Conservation (phyloP, 92 coral and sea anemone species). For the Parazoanthus darwini region DNA sequence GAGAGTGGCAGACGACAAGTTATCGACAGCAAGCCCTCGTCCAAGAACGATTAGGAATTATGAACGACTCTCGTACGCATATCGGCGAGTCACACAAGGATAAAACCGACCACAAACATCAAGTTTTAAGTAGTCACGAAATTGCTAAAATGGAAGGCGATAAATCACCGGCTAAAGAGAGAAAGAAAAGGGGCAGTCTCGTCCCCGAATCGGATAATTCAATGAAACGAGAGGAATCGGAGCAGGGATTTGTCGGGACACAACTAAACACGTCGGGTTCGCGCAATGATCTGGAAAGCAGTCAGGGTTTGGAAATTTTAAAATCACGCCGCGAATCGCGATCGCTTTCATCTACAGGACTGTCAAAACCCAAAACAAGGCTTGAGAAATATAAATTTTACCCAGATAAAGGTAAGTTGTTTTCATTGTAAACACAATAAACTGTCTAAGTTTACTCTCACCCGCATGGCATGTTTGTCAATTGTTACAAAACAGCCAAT, state of each 20-base stretch:
- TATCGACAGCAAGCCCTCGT: slow-evolving; percentile 89
- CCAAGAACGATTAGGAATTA: slow-evolving; percentile 65
- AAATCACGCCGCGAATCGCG: slow-evolving; percentile 43
- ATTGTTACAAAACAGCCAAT: neutral
- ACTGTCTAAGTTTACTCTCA: neutral
- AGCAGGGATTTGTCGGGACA: slow-evolving; percentile 3
- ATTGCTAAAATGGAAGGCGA: slow-evolving; percentile 9
- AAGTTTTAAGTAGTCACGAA: slow-evolving; percentile 17
- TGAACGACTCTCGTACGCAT: slow-evolving; percentile 54
- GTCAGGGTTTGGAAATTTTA: slow-evolving; percentile 30
- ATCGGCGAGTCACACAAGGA: slow-evolving; percentile 47
- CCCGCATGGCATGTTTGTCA: neutral
- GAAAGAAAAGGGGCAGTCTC: slow-evolving; percentile 9
- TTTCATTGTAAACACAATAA: neutral
- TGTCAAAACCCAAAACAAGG: slow-evolving; percentile 74
- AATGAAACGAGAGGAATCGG: slow-evolving; percentile 6
- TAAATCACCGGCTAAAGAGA: slow-evolving; percentile 29
- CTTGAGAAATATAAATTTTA: slow-evolving; percentile 81
- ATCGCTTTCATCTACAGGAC: slow-evolving; percentile 20
- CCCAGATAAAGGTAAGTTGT: slow-evolving; percentile 59
- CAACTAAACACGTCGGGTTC: neutral
- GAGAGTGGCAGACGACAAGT: slow-evolving; percentile 97
- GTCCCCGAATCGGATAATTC: slow-evolving; percentile 19
- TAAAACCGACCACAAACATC: slow-evolving; percentile 26
- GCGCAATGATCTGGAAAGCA: neutral